Evolutionary conservation across 2,888 invertebrate species (phyloP).

Genomic region (Agapetus fuscipes): DNA sequence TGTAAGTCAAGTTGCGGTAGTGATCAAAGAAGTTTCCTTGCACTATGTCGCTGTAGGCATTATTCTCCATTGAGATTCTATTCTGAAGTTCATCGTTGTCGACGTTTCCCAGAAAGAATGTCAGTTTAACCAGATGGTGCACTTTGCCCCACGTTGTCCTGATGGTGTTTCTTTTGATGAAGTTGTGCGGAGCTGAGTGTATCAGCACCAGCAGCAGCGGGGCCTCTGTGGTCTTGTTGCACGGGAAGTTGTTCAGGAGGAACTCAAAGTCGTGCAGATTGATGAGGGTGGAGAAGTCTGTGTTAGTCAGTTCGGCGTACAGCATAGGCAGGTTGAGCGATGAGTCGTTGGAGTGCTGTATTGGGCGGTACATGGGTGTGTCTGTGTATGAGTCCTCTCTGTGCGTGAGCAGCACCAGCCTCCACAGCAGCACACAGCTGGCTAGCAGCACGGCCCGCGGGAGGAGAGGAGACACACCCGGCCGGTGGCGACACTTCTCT

Average conservation of each 20-base stretch:
- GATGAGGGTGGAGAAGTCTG: constrained; percentile 37
- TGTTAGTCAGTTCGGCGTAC: constrained; percentile 18
- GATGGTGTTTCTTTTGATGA: constrained; percentile 54
- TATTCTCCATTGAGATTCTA: constrained; percentile 43
- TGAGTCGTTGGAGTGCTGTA: not conserved
- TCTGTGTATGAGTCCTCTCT: not conserved
- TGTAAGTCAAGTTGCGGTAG: constrained; percentile 75
- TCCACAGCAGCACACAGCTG: not conserved
- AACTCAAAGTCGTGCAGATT: constrained; percentile 55
- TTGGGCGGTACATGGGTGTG: not conserved
- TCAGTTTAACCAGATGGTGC: constrained; percentile 43
- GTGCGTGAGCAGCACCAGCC: not conserved
- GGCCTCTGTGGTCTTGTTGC: constrained; percentile 33
- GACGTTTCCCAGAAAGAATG: constrained; percentile 59
- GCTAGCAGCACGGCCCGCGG: not conserved
- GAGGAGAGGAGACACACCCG: not conserved
- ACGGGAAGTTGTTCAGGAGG: constrained; percentile 47
- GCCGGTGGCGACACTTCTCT: constrained; percentile 1
- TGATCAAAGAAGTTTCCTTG: constrained; percentile 69
- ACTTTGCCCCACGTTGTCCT: constrained; percentile 64
- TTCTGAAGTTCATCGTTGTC: constrained; percentile 29
- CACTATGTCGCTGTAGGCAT: constrained; percentile 54
- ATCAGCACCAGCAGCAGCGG: constrained; percentile 54
- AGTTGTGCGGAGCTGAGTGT: constrained; percentile 59
- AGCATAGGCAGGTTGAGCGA: not conserved